Evolutionary conservation across 1,140 invertebrate genomes (phyloP).

Genomic region (Thereuonema tuberculata): DNA sequence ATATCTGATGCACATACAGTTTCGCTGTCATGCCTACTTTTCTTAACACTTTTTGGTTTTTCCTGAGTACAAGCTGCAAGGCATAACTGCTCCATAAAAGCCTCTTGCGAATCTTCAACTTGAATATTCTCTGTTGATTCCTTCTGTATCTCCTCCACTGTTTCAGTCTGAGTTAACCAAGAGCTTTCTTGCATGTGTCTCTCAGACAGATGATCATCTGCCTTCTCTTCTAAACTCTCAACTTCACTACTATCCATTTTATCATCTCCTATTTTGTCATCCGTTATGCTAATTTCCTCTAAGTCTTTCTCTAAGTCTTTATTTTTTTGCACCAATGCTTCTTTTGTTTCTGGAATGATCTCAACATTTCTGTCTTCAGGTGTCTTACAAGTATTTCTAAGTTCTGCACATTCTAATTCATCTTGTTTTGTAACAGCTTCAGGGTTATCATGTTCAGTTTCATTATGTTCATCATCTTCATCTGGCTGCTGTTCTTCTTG

Average conservation of each 20-base stretch:
- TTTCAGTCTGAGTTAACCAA: too few relatives aligned
- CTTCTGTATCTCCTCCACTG: conserved; percentile 14
- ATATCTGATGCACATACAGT: background rate
- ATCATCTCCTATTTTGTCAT: background rate
- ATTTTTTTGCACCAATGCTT: conserved; percentile 21
- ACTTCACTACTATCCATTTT: background rate
- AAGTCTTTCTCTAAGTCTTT: conserved; percentile 11
- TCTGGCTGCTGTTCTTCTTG: conserved; percentile 22
- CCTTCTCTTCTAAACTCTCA: conserved; percentile 4
- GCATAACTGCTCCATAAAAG: background rate
- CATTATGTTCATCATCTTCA: conserved; percentile 27
- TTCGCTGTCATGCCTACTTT: conserved; percentile 4
- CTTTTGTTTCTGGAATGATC: conserved; percentile 46
- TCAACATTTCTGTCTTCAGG: conserved; percentile 28
- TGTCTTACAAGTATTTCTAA: background rate
- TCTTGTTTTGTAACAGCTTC: too few relatives aligned
- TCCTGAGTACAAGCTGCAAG: too few relatives aligned
- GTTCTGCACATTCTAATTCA: background rate
- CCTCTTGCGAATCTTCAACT: background rate
- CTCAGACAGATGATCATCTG: background rate
- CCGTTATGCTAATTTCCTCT: background rate
- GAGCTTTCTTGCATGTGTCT: background rate
- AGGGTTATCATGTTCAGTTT: conserved; percentile 16
- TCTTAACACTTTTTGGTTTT: background rate
- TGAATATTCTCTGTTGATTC: conserved; percentile 3